These are phyloP conservation scores for Anabas testudineus DNA, from an alignment of 2,797 vertebrate genomes.

Conservation along the genomic window DNA sequence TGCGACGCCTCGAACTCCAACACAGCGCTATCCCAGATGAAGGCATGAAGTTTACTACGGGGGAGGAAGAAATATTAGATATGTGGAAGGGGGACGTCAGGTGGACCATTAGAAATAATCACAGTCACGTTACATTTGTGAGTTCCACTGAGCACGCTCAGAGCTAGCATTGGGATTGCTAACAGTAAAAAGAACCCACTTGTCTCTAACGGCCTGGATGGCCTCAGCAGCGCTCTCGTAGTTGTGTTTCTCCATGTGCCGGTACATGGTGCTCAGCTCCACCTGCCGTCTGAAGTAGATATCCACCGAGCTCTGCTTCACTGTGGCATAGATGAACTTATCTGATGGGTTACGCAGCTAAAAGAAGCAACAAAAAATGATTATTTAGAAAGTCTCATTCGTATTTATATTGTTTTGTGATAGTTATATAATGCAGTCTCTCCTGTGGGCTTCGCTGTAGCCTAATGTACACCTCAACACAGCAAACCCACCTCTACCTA, in stretches of 20 bases:
- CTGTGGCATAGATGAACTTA: slow-evolving; percentile 98
- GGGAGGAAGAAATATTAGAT: not conserved
- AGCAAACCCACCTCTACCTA: too few relatives aligned
- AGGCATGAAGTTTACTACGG: slow-evolving; percentile 94
- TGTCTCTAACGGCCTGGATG: slow-evolving; percentile 96
- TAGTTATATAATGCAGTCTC: too few relatives aligned
- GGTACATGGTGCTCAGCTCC: slow-evolving; percentile 98
- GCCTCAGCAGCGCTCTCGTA: slow-evolving; percentile 97
- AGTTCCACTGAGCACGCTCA: not conserved
- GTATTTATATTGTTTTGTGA: too few relatives aligned
- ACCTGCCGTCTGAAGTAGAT: slow-evolving; percentile 98
- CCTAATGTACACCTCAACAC: too few relatives aligned
- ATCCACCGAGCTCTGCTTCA: slow-evolving; percentile 98
- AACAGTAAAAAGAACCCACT: slow-evolving; percentile 80
- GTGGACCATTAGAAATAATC: not conserved
- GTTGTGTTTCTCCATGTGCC: slow-evolving; percentile 99
- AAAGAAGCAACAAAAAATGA: not conserved
- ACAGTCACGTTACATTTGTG: too few relatives aligned
- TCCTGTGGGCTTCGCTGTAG: too few relatives aligned
- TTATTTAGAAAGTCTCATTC: too few relatives aligned
- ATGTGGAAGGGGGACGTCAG: too few relatives aligned
- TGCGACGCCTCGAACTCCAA: slow-evolving; percentile 98
- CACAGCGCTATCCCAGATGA: slow-evolving; percentile 98
- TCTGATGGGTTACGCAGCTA: slow-evolving; percentile 97
- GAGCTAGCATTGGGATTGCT: not conserved